Base-by-base conservation (phyloP, 2,888 invertebrate species). In the Zeuzera pyrina region DNA sequence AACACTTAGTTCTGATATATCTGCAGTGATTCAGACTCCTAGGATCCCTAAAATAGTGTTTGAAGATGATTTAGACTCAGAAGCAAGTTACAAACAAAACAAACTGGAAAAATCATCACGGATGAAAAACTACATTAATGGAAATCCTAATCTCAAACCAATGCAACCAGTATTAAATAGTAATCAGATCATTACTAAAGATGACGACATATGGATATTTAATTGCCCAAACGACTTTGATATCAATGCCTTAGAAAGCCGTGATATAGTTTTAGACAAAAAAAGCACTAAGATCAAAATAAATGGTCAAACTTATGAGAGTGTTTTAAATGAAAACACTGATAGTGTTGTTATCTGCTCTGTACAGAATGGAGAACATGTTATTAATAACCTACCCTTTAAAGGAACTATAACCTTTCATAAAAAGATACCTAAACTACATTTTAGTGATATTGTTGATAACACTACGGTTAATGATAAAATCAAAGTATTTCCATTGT, bases 231-330 rank as follows among this genome's bases (percentile, higher is more conserved):
- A 48, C 39, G 65, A 65, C 21, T 38, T 77, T 15, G 47, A 63
- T 30, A 35, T 66, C 3, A 36, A 41, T 13, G 47, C 50, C 34
- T 61, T 77, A 13, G 41, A 47, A 31, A 49, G 49, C 33, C 47
- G 41, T 11, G 49, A 51, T 21, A 36, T 77, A 14, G 45, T 48
- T 16, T 35, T 69, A 21, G 57, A 66, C 19, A 53, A 38, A 5
- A n/a, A 74, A 68, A 50, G n/a, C n/a, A 53, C 54, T 33, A 79
- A 77, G 42, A 41, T 77, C 3, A 78, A 78, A 57, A 36, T 70
- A 13, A 53, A 55, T 39, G 65, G 65, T 2, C 58, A 65, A 38
- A 61, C 60, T 23, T 77, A 64, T 48, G 64, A 67, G 33, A 59
- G 67, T 4, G 40, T 35, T 13, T 36, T 58, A 10, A 55, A 61